Evolutionary conservation across 2,797 vertebrate species (phyloP).

Genomic region (Austrolebias charrua): DNA sequence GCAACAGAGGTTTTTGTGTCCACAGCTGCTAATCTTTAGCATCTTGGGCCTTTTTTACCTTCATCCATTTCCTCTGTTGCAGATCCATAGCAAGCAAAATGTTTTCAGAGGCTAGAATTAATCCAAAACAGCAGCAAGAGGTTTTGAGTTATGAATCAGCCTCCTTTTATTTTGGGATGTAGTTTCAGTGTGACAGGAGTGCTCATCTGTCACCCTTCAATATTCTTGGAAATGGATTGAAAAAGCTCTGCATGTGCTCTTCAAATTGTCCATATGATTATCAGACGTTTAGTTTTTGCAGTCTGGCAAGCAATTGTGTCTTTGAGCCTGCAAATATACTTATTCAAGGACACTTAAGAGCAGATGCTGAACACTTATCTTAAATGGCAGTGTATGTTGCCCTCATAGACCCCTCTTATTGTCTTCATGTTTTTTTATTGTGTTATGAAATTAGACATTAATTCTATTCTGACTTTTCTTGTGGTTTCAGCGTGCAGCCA

Average conservation of each 20-base stretch:
- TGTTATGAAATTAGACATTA: too few species aligned
- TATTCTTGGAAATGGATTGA: constrained; percentile 49
- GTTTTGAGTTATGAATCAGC: constrained; percentile 78
- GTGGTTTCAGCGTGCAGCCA: constrained; percentile 35
- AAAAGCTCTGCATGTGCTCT: neutral
- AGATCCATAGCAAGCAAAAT: too few species aligned
- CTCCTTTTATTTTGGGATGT: constrained; percentile 70
- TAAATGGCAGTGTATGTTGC: neutral
- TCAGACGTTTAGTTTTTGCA: neutral
- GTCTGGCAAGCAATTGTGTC: neutral
- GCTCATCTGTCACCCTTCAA: constrained; percentile 57
- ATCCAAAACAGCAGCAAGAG: neutral
- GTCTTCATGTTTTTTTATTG: too few species aligned
- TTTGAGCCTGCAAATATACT: constrained; percentile 21
- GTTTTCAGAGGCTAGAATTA: too few species aligned
- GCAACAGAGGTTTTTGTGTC: too few species aligned
- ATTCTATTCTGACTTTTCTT: constrained; percentile 38
- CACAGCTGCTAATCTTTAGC: constrained; percentile 14
- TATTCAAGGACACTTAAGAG: constrained; percentile 37
- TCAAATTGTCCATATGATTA: too few species aligned
- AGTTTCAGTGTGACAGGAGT: constrained; percentile 65
- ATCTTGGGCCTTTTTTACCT: too few species aligned
- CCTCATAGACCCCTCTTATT: too few species aligned
- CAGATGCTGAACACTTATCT: constrained; percentile 14
- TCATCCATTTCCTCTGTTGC: too few species aligned